phyloP scores from a whole-genome alignment of 2,113 vertebrate species.

The Eolophus roseicapilla region DNA sequence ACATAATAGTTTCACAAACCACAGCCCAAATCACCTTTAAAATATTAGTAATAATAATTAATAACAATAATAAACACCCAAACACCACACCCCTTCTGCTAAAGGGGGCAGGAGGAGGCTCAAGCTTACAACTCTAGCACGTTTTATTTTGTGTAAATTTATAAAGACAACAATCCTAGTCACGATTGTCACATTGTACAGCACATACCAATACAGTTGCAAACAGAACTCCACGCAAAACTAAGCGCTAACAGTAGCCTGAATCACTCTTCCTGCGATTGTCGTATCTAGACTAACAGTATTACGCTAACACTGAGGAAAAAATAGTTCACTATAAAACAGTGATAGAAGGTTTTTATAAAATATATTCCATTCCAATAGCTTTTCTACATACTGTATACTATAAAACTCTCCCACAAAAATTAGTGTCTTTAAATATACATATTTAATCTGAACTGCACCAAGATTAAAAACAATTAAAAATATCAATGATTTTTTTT shows the following conservation, averaged over 20 bases:
- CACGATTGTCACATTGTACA: conserved; percentile 71
- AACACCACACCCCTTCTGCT: not conserved
- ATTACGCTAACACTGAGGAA: conserved; percentile 66
- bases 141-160: conserved; percentile 69
- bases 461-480: conserved; percentile 59
- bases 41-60: not conserved
- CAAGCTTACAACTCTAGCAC: conserved; percentile 68
- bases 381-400: conserved; percentile 78
- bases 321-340: conserved; percentile 77
- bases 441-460: conserved; percentile 59
- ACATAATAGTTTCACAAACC: not conserved
- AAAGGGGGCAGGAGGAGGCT: not conserved
- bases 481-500: conserved; percentile 53
- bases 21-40: not conserved
- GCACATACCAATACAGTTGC: conserved; percentile 61
- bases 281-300: conserved; percentile 66
- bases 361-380: conserved; percentile 79
- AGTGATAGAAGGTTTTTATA: conserved; percentile 76
- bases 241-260: conserved; percentile 38
- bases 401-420: conserved; percentile 65
- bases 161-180: conserved; percentile 70
- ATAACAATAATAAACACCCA: not conserved
- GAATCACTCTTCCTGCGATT: conserved; percentile 72
- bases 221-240: conserved; percentile 54
- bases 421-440: conserved; percentile 69